A percentile compares a stretch with the other conserved stretches of the same genome.
phyloP scores from a whole-genome alignment of 2,888 invertebrate species.

The Microchrysa polita region DNA sequence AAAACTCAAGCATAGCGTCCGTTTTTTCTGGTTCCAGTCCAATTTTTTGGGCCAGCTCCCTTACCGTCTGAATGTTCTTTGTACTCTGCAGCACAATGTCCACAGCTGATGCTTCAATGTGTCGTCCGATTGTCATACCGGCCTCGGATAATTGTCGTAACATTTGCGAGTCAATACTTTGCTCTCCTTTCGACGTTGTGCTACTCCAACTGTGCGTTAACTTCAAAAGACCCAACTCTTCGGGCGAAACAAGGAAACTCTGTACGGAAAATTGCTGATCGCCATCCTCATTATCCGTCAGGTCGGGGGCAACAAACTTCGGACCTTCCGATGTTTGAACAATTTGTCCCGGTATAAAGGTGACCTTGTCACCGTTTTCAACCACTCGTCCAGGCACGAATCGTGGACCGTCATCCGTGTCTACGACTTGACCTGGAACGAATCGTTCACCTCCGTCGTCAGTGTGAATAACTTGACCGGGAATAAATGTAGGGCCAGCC shows the following conservation, averaged over 20 bases:
- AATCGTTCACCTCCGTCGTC: conserved; percentile 67
- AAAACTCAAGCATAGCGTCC: conserved; percentile 46
- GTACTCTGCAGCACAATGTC: conserved; percentile 68
- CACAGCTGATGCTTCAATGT: conserved; percentile 72
- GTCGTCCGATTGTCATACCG: conserved; percentile 74
- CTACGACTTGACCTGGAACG: conserved; percentile 75
- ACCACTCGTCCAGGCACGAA: conserved; percentile 79
- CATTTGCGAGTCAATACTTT: conserved; percentile 73
- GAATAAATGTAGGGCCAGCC: conserved; percentile 79
- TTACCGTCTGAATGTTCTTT: conserved; percentile 50
- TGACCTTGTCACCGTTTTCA: conserved; percentile 75
- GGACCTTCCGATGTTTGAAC: conserved; percentile 77
- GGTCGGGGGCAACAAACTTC: conserved; percentile 75
- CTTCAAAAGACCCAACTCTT: conserved; percentile 64
- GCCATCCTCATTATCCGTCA: conserved; percentile 73
- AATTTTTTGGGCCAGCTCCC: conserved; percentile 41
- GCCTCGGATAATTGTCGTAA: conserved; percentile 74
- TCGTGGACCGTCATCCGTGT: conserved; percentile 74
- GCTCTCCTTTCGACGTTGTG: conserved; percentile 66
- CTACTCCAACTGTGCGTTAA: conserved; percentile 58
- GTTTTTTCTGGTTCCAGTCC: conserved; percentile 38
- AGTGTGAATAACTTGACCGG: conserved; percentile 74
- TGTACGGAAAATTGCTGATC: conserved; percentile 75
- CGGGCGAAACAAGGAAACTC: conserved; percentile 70
- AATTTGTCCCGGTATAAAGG: conserved; percentile 82